Conservation (phyloP, 1,140 invertebrate species). For the Papilio glaucus region DNA sequence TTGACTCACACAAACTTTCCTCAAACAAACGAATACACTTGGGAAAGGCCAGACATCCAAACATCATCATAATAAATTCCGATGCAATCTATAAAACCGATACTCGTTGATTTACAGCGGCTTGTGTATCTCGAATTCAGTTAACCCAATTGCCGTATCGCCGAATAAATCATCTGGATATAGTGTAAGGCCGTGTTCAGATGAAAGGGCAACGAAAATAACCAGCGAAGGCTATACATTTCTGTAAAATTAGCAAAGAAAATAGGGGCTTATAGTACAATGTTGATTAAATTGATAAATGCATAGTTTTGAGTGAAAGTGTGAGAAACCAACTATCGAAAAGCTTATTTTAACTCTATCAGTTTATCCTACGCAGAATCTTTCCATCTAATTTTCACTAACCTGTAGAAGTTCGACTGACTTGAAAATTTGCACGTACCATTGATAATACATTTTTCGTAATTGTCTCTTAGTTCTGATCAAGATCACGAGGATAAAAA, state of each 20-base stretch:
- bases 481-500: no score
- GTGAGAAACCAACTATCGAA: background rate
- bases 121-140: conserved; percentile 55
- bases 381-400: no score
- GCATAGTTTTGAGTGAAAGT: background rate
- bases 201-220: conserved; percentile 31
- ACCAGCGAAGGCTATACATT: conserved; percentile 27
- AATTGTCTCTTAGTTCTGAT: no score
- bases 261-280: no score
- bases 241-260: background rate
- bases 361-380: no score
- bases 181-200: conserved; percentile 40
- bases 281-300: background rate
- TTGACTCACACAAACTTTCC: conserved; percentile 25
- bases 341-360: no score
- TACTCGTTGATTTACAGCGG: conserved; percentile 51
- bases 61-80: conserved; percentile 51
- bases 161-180: conserved; percentile 57
- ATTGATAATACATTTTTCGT: no score
- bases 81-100: conserved; percentile 45
- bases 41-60: conserved; percentile 42
- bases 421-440: no score
- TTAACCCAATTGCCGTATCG: conserved; percentile 64
- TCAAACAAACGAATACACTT: conserved; percentile 14
- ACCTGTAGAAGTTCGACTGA: no score